These are phyloP conservation scores for Steinernema feltiae DNA, from an alignment of 1,140 invertebrate species.

Conservation along the genomic window DNA sequence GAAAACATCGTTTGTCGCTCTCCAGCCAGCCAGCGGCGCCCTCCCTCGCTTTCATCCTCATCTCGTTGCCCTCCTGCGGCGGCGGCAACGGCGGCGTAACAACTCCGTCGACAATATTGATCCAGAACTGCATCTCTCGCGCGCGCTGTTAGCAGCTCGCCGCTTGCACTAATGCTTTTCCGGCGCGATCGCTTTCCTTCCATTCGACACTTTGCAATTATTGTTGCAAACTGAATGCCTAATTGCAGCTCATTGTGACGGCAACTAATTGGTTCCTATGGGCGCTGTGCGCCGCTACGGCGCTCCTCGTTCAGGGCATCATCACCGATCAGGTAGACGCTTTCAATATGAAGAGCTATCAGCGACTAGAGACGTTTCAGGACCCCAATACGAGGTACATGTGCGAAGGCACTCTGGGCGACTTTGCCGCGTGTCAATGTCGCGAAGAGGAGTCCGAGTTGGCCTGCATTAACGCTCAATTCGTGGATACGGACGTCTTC, in stretches of 20 bases:
- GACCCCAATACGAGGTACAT: constrained; percentile 50
- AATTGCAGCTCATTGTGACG: not conserved
- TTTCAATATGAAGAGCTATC: not conserved
- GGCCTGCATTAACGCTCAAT: constrained; percentile 55
- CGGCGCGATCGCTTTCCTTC: not conserved
- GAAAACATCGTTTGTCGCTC: not conserved
- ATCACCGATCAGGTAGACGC: not conserved
- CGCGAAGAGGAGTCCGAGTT: constrained; percentile 48
- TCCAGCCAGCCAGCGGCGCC: not conserved
- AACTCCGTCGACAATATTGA: not conserved
- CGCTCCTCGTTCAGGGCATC: not conserved
- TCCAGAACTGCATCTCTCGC: not conserved
- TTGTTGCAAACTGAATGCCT: not conserved
- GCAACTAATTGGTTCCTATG: not conserved
- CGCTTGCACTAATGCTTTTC: not conserved
- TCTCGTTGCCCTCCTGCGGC: not conserved
- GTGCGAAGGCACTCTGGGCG: constrained; percentile 45
- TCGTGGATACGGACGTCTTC: constrained; percentile 52
- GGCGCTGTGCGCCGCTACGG: not conserved
- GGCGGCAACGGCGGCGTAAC: not conserved
- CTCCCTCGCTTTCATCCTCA: not conserved
- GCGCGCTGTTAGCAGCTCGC: not conserved
- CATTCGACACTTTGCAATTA: not conserved
- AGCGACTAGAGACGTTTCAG: constrained; percentile 19
- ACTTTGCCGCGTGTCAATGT: constrained; percentile 52